Evolutionary conservation across 2,113 vertebrate species (phyloP).

Genomic region (Anser cygnoides): DNA sequence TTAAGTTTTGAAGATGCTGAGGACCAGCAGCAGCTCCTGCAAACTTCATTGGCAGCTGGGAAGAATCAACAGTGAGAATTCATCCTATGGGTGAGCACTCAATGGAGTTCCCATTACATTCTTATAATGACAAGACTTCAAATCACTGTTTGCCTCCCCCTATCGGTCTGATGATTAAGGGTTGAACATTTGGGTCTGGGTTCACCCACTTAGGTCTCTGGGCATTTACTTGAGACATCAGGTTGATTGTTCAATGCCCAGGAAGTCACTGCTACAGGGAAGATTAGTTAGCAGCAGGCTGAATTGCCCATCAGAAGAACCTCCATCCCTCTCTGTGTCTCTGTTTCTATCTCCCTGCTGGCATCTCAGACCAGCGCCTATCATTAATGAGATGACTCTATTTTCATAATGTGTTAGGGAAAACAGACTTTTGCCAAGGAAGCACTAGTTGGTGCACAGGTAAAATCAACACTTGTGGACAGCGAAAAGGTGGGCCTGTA

Average conservation of each 20-base stretch:
- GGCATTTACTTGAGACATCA: rapidly evolving
- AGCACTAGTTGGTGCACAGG: neutral
- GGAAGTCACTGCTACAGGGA: neutral
- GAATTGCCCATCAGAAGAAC: neutral
- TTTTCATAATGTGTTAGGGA: neutral
- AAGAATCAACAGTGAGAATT: neutral
- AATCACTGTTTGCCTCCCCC: neutral
- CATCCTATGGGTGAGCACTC: neutral
- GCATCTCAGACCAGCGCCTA: neutral
- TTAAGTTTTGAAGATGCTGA: neutral
- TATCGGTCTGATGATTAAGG: neutral
- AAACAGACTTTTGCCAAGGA: neutral
- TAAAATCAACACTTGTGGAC: neutral
- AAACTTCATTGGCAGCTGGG: neutral
- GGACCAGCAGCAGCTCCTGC: neutral
- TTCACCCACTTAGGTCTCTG: neutral
- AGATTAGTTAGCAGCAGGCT: neutral
- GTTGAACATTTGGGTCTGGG: neutral
- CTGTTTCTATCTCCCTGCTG: neutral
- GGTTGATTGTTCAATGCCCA: neutral
- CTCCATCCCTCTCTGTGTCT: neutral
- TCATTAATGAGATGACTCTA: neutral
- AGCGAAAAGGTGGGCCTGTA: neutral
- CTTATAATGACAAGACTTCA: neutral
- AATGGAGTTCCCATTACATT: neutral